phyloP scores from a whole-genome alignment of 1,140 invertebrate genomes.

The Drosophila miranda region DNA sequence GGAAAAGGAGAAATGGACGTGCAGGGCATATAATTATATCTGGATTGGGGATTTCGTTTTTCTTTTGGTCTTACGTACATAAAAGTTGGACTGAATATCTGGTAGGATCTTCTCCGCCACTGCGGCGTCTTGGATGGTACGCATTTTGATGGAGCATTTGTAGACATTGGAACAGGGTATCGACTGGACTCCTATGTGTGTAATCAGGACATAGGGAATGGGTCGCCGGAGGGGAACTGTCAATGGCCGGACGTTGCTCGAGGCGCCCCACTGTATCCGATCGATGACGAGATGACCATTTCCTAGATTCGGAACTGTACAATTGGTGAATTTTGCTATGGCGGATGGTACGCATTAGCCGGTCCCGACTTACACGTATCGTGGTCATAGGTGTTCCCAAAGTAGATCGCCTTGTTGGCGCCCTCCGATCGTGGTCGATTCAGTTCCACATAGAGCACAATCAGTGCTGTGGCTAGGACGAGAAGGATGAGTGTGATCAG shows the following conservation, averaged over 20 bases:
- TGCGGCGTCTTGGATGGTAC: conserved; percentile 77
- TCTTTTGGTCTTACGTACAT: conserved; percentile 54
- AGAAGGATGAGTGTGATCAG: conserved; percentile 57
- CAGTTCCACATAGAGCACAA: conserved; percentile 61
- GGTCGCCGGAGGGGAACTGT: conserved; percentile 62
- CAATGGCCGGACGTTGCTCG: conserved; percentile 64
- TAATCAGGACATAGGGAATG: conserved; percentile 82
- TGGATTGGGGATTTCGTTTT: conserved; percentile 11
- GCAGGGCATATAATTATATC: conserved; percentile 3
- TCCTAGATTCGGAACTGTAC: conserved; percentile 81
- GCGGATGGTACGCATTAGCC: neutral
- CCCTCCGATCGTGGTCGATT: conserved; percentile 17
- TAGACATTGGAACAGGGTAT: conserved; percentile 61
- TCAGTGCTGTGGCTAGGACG: conserved; percentile 51
- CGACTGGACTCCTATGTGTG: conserved; percentile 81
- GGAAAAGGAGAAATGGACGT: conserved; percentile 7
- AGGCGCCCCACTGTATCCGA: conserved; percentile 83
- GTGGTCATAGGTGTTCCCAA: conserved; percentile 74
- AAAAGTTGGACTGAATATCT: conserved; percentile 82
- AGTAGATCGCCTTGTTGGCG: conserved; percentile 47
- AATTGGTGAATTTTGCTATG: conserved; percentile 59
- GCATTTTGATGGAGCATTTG: conserved; percentile 80
- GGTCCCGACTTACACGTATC: conserved; percentile 71
- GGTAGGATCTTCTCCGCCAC: conserved; percentile 68
- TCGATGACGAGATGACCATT: conserved; percentile 81